Conservation (phyloP, 2,888 invertebrate genomes). For the Amaurobius ferox region DNA sequence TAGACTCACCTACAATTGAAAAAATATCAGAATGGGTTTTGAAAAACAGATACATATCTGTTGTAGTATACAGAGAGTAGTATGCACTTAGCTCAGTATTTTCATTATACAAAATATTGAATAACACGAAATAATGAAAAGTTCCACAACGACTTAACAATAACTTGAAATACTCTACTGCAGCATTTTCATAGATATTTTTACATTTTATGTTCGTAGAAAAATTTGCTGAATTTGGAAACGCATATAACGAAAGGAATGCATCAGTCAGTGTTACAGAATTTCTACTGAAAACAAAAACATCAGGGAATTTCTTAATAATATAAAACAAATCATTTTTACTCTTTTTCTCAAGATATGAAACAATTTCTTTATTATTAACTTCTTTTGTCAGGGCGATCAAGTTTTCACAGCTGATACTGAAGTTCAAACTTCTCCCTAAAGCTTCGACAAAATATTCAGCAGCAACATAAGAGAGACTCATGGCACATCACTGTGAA, state of each 20-base stretch:
- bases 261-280: neutral
- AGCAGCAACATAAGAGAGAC: neutral
- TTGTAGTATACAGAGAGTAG: neutral
- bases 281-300: neutral
- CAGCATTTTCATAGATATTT: neutral
- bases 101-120: neutral
- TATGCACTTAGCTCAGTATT: neutral
- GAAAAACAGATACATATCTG: constrained; percentile 2
- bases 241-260: neutral
- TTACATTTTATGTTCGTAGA: neutral
- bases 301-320: constrained; percentile 15
- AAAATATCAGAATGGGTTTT: neutral
- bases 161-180: neutral
- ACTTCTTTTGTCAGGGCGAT: neutral
- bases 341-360: neutral
- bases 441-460: constrained; percentile 5
- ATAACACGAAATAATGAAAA: neutral
- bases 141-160: neutral
- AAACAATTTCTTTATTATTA: neutral
- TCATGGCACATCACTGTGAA: too few relatives aligned
- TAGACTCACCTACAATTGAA: neutral
- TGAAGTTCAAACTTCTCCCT: neutral
- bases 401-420: neutral
- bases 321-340: neutral
- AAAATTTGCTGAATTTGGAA: neutral